Percentiles rank a stretch among this genome's conserved stretches.
phyloP scores from a whole-genome alignment of 2,113 vertebrate genomes.

The Melanocharis versteri region DNA sequence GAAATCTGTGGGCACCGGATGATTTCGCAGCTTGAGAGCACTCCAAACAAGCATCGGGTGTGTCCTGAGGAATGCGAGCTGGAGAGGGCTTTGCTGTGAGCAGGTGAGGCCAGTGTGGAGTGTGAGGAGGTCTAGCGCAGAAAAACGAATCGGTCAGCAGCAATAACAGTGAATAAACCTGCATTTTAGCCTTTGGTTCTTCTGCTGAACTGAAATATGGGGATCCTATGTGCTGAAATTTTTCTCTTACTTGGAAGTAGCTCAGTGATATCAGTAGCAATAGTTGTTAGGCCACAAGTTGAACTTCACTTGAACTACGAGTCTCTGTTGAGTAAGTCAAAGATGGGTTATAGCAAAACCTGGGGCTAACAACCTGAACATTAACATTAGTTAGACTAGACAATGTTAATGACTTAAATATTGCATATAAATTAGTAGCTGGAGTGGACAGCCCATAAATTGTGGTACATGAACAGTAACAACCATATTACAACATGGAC shows the following conservation, averaged over 20 bases:
- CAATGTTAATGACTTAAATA: neutral
- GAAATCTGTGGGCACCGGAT: rapidly evolving
- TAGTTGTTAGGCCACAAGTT: neutral
- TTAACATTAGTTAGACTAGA: neutral
- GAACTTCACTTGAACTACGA: neutral
- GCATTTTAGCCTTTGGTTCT: neutral
- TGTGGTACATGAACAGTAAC: no score
- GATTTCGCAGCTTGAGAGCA: neutral
- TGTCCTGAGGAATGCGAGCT: neutral
- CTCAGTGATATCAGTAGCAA: neutral
- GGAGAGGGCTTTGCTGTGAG: neutral
- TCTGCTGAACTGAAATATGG: neutral
- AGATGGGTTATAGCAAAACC: neutral
- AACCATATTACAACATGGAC: neutral
- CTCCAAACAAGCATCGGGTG: neutral
- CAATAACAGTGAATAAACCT: neutral
- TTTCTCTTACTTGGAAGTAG: neutral
- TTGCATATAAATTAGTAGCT: neutral
- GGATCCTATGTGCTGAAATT: neutral
- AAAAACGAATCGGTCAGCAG: neutral
- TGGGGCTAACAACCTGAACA: neutral
- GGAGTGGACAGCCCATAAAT: neutral
- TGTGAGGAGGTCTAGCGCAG: neutral
- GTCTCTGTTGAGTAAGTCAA: neutral
- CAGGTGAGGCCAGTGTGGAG: neutral